These are phyloP conservation scores for Antechinus flavipes DNA, from an alignment of 2,113 vertebrate genomes.

Conservation along the genomic window DNA sequence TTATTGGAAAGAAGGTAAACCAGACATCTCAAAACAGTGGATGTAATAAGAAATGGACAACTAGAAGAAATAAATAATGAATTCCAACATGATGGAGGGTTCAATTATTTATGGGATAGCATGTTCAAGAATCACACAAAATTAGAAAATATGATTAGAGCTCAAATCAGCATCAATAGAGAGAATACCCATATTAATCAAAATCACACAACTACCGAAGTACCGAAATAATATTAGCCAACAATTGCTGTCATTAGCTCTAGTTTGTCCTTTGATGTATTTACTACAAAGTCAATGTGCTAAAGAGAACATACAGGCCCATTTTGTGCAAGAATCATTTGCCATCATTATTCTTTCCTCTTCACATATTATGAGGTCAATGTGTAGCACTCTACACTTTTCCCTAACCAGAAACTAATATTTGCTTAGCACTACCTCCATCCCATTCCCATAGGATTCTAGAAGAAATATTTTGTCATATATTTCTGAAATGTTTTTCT, in stretches of 20 bases:
- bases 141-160: neutral
- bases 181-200: neutral
- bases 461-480: neutral
- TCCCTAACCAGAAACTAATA: neutral
- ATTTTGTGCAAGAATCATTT: neutral
- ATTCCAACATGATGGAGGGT: neutral
- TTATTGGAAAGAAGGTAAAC: neutral
- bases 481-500: neutral
- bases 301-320: neutral
- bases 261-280: neutral
- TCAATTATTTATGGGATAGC: neutral
- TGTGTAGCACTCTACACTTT: neutral
- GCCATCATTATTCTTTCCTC: neutral
- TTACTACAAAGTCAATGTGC: neutral
- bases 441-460: neutral
- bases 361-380: neutral
- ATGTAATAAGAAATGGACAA: neutral
- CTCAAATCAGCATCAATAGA: neutral
- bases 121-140: neutral
- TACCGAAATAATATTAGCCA: neutral
- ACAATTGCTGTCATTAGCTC: neutral
- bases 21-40: neutral
- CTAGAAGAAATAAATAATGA: neutral
- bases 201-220: neutral
- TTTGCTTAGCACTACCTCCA: neutral